Conservation (phyloP, 2,113 vertebrate species). For the Fregetta grallaria region DNA sequence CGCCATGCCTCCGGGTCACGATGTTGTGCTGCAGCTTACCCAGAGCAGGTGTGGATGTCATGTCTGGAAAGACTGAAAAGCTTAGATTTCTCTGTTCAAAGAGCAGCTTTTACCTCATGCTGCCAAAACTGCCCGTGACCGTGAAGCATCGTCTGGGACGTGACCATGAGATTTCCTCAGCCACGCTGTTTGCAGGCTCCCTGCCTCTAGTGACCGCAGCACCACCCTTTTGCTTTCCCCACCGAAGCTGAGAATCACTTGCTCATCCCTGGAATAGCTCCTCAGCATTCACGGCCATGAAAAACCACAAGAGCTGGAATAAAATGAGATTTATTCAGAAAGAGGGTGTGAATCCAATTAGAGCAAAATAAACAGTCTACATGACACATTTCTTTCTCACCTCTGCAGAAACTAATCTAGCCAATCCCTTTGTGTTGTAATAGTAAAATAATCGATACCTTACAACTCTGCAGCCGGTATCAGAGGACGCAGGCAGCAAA, state of each 20-base stretch:
- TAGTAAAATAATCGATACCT: slow-evolving; percentile 3
- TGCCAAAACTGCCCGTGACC: neutral
- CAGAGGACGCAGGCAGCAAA: neutral
- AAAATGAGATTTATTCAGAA: neutral
- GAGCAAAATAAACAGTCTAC: slow-evolving; percentile 9
- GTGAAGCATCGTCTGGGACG: neutral
- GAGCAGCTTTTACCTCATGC: neutral
- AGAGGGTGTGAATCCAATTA: slow-evolving; percentile 32
- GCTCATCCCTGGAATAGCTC: neutral
- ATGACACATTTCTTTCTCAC: slow-evolving; percentile 12
- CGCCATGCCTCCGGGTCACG: accelerated
- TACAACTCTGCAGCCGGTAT: neutral
- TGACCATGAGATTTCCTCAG: neutral
- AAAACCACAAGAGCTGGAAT: neutral
- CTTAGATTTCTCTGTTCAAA: neutral
- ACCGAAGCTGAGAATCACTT: neutral
- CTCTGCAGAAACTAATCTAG: slow-evolving; percentile 25
- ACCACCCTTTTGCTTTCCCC: neutral
- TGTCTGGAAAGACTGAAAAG: neutral
- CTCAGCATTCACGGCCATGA: neutral
- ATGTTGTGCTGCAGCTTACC: neutral
- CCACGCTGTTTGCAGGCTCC: neutral
- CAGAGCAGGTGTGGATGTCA: neutral
- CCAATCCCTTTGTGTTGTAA: slow-evolving; percentile 17
- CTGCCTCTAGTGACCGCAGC: neutral